These are phyloP conservation scores for Caenorhabditis remanei DNA, from an alignment of 1,140 invertebrate species.

Conservation along the genomic window DNA sequence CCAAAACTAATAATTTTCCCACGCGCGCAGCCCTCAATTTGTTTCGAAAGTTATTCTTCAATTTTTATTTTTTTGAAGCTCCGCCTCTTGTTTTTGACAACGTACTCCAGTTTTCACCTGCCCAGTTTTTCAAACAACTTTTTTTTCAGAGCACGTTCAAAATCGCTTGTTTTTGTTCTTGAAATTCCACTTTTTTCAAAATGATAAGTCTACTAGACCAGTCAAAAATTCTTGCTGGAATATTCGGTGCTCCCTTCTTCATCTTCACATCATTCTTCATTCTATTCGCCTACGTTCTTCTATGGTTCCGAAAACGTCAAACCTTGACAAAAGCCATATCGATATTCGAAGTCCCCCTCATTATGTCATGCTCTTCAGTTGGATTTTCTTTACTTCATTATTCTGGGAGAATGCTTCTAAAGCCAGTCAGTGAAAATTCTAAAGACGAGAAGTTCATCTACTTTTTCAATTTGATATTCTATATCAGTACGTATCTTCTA, in stretches of 20 bases:
- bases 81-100: no score
- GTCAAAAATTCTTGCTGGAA: neutral
- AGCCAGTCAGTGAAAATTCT: neutral
- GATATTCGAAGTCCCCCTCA: neutral
- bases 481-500: neutral
- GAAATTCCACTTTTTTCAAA: no score
- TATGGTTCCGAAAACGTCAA: conserved; percentile 22
- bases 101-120: no score
- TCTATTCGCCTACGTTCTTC: neutral
- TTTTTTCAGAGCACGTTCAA: no score
- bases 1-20: no score
- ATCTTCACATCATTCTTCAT: neutral
- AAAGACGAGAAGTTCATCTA: neutral
- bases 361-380: neutral
- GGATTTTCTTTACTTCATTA: neutral
- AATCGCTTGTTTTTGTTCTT: no score
- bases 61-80: no score
- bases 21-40: no score
- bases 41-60: no score
- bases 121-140: no score
- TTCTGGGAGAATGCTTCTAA: neutral
- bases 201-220: neutral
- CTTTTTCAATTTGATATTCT: neutral
- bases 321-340: neutral
- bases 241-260: neutral